Percentiles rank a stretch among this genome's conserved stretches.
Evolutionary conservation across 2,888 invertebrate genomes (phyloP).

Genomic region (Trichopoda pennipes): DNA sequence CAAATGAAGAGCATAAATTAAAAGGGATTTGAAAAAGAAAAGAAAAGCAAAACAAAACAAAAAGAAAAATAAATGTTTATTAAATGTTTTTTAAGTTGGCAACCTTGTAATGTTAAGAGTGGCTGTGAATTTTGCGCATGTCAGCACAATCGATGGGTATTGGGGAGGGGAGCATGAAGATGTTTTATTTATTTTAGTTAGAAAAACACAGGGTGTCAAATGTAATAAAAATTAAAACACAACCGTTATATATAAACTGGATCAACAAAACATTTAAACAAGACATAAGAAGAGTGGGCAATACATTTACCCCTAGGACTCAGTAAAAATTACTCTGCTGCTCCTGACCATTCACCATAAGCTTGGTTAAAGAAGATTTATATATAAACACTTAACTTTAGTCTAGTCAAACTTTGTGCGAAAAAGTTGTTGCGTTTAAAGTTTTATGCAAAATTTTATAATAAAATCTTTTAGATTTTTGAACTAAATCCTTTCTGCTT

Average conservation of each 20-base stretch:
- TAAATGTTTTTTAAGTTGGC: slow-evolving; percentile 49
- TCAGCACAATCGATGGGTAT: slow-evolving; percentile 71
- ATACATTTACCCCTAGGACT: no score
- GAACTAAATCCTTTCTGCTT: no score
- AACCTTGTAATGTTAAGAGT: slow-evolving; percentile 53
- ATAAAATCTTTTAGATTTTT: no score
- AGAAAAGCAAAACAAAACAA: no score
- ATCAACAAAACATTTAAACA: background rate
- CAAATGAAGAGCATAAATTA: slow-evolving; percentile 9
- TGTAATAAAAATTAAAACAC: background rate
- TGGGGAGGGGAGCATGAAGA: slow-evolving; percentile 18
- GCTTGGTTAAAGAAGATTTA: no score
- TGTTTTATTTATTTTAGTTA: slow-evolving; percentile 12
- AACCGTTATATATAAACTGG: slow-evolving; percentile 32
- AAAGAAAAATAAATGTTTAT: slow-evolving; percentile 5
- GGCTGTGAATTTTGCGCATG: slow-evolving; percentile 75
- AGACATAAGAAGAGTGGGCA: no score
- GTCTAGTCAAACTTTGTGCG: no score
- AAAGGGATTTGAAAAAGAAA: slow-evolving; percentile 14
- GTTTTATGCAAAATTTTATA: no score
- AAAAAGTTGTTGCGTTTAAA: no score
- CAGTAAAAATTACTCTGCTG: no score
- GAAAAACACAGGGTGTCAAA: slow-evolving; percentile 72
- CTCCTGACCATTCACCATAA: no score
- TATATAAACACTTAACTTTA: no score